Conservation (phyloP, 2,113 vertebrate genomes). For the Desmodus rotundus region DNA sequence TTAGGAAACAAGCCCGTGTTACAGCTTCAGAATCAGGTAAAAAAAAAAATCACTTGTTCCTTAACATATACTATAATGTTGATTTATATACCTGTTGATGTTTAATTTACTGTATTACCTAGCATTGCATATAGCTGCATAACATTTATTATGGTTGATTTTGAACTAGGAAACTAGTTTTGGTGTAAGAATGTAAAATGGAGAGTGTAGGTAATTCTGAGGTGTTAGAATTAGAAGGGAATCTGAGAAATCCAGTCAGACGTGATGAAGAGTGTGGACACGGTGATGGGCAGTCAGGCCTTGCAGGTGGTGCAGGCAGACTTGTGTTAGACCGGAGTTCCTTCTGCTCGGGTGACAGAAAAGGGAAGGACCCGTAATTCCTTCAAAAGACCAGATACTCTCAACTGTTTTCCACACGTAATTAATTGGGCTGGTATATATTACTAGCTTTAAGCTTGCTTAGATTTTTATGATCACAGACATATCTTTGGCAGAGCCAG, state of each 20-base stretch:
- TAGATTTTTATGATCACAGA: background rate
- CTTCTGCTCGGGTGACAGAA: background rate
- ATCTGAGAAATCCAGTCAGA: background rate
- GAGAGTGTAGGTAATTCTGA: background rate
- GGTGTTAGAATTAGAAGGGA: background rate
- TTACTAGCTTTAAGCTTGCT: background rate
- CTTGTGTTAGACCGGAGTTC: background rate
- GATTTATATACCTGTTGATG: background rate
- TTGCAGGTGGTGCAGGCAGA: background rate
- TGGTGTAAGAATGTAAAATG: background rate
- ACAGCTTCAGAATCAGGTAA: slow-evolving; percentile 82
- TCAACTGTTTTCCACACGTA: background rate
- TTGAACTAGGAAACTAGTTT: slow-evolving; percentile 11
- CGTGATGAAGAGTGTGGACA: background rate
- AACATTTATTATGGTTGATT: background rate
- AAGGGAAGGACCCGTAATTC: background rate
- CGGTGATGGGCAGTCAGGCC: background rate
- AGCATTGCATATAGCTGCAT: background rate
- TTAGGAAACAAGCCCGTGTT: slow-evolving; percentile 86
- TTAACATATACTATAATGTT: background rate
- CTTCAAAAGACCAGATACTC: background rate
- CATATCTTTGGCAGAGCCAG: background rate
- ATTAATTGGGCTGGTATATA: background rate
- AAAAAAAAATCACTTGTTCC: slow-evolving; percentile 65
- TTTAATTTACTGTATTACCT: background rate